These are phyloP conservation scores for Pterocles burchelli DNA, from an alignment of 2,113 vertebrate genomes.

Conservation along the genomic window DNA sequence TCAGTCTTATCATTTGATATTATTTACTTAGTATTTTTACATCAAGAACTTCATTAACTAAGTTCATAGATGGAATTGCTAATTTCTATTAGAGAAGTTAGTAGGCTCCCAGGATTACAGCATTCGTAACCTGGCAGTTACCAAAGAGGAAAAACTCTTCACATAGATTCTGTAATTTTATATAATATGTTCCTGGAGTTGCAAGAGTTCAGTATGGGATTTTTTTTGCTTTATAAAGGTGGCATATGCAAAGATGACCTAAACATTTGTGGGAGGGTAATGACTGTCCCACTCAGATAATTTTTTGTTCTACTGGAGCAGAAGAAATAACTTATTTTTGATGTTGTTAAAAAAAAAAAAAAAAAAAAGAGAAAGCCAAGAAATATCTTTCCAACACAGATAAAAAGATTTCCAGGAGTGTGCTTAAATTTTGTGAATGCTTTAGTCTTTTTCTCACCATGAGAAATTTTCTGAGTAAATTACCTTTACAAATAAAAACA, in stretches of 20 bases:
- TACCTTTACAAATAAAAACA: background rate
- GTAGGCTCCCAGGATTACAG: background rate
- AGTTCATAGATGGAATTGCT: background rate
- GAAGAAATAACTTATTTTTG: background rate
- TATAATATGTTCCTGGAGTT: accelerated
- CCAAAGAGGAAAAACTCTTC: background rate
- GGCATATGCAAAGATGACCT: background rate
- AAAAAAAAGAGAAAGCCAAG: background rate
- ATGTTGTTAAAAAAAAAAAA: background rate
- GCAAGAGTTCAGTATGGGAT: background rate
- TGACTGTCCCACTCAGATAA: background rate
- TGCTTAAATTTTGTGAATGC: background rate
- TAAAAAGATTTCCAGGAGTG: background rate
- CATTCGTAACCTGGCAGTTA: background rate
- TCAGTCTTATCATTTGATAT: background rate
- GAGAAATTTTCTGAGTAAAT: background rate
- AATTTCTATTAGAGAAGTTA: background rate
- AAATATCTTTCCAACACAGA: background rate
- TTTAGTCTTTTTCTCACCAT: background rate
- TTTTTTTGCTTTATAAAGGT: background rate
- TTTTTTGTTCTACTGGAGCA: background rate
- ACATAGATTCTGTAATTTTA: background rate
- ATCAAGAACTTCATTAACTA: background rate
- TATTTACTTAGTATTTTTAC: background rate
- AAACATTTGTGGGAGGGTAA: background rate